phyloP scores from a whole-genome alignment of 2,113 vertebrate species.

The Hydropotes inermis region DNA sequence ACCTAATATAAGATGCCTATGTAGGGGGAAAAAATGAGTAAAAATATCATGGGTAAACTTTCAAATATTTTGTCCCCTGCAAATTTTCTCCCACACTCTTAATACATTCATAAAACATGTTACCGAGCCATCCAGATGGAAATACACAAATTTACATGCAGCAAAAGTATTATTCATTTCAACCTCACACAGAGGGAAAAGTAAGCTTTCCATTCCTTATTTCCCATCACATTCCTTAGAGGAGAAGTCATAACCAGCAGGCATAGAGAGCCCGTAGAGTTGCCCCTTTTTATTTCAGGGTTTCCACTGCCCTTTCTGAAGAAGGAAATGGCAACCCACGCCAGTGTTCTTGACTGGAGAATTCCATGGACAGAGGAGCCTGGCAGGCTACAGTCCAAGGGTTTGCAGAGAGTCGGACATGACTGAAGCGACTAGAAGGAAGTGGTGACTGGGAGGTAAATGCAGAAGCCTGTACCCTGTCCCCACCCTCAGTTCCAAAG shows the following conservation, averaged over 20 bases:
- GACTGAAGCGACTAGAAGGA: fast-evolving
- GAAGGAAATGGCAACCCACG: neutral
- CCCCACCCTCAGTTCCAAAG: neutral
- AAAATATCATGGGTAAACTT: neutral
- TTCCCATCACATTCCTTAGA: neutral
- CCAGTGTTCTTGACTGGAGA: neutral
- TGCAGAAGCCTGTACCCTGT: fast-evolving
- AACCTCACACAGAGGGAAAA: neutral
- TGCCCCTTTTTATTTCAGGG: neutral
- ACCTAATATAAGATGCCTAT: neutral
- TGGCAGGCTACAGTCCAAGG: neutral
- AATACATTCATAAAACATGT: neutral
- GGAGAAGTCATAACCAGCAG: neutral
- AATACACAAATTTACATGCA: neutral
- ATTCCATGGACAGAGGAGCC: neutral
- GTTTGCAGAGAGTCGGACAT: neutral
- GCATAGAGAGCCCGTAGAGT: neutral
- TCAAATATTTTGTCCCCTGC: neutral
- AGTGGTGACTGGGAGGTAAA: fast-evolving
- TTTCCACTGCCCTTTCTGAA: neutral
- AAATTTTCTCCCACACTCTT: neutral
- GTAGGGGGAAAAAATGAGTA: neutral
- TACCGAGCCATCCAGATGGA: neutral
- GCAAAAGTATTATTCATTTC: neutral
- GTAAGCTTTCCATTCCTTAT: neutral